Evolutionary conservation across 2,113 vertebrate species (phyloP).

Genomic region (Anthoscopus minutus): DNA sequence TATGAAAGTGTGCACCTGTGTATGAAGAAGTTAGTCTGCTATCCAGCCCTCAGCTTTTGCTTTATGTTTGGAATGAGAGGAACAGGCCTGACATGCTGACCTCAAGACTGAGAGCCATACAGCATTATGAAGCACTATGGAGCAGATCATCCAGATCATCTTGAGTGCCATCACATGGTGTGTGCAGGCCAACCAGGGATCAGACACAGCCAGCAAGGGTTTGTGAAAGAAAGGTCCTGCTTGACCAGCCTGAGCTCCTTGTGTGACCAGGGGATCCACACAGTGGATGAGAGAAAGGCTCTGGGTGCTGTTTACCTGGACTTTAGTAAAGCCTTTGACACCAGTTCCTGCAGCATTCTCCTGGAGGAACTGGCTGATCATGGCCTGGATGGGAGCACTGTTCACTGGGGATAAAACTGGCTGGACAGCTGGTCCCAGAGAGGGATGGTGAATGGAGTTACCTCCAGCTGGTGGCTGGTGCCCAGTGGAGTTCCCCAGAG

Average conservation of each 20-base stretch:
- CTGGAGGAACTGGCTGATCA: background rate
- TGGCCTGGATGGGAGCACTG: background rate
- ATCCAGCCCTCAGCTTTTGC: background rate
- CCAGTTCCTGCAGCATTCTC: background rate
- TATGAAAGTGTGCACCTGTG: background rate
- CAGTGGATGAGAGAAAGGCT: background rate
- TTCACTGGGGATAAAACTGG: background rate
- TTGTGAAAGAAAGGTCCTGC: background rate
- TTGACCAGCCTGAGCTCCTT: background rate
- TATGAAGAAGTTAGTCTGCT: background rate
- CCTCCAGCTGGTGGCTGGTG: background rate
- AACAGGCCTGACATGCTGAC: background rate
- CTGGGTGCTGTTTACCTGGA: background rate
- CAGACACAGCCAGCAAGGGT: background rate
- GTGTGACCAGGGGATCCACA: background rate
- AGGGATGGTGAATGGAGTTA: background rate
- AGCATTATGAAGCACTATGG: too few relatives aligned
- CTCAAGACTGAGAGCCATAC: background rate
- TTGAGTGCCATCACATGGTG: background rate
- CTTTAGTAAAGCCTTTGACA: background rate
- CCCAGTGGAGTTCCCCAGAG: background rate
- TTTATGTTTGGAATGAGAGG: background rate
- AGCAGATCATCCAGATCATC: too few relatives aligned
- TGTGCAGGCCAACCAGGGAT: background rate
- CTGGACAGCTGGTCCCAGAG: background rate